These are phyloP conservation scores for Seriola aureovittata DNA, from an alignment of 2,113 vertebrate species.

Conservation along the genomic window DNA sequence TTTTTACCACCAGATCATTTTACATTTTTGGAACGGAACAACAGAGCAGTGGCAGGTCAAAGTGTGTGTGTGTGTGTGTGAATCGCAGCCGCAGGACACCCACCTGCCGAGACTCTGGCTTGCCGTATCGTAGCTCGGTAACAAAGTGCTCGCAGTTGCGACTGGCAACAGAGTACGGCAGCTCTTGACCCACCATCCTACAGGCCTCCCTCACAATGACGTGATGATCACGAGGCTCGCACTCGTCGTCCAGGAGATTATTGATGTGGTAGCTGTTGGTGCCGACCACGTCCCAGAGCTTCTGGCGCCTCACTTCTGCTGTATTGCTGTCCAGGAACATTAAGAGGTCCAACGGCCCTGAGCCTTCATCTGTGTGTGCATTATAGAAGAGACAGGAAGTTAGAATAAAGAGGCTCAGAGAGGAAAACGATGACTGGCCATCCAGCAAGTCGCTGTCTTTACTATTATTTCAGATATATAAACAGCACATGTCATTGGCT, in stretches of 20 bases:
- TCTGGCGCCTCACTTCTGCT: constrained; percentile 44
- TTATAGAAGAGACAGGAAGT: neutral
- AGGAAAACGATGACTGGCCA: neutral
- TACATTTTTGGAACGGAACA: no score
- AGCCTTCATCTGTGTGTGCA: neutral
- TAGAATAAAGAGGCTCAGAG: neutral
- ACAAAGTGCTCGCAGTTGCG: constrained; percentile 72
- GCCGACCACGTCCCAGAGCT: constrained; percentile 51
- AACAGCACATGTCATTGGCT: no score
- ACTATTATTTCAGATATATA: neutral
- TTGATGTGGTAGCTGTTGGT: neutral
- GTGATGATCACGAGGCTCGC: neutral
- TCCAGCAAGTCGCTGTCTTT: neutral
- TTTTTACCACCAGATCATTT: no score
- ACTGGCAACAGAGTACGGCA: neutral
- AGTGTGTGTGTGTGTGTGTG: no score
- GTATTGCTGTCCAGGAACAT: neutral
- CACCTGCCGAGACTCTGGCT: constrained; percentile 61
- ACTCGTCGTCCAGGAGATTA: constrained; percentile 55
- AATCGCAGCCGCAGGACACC: neutral
- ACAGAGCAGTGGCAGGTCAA: no score
- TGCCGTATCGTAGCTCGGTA: constrained; percentile 56
- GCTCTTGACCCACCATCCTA: neutral
- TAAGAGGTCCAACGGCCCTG: fast-evolving
- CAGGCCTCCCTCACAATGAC: constrained; percentile 51